These are phyloP conservation scores for Trichomycterus rosablanca DNA, from an alignment of 2,113 vertebrate genomes.

Conservation along the genomic window DNA sequence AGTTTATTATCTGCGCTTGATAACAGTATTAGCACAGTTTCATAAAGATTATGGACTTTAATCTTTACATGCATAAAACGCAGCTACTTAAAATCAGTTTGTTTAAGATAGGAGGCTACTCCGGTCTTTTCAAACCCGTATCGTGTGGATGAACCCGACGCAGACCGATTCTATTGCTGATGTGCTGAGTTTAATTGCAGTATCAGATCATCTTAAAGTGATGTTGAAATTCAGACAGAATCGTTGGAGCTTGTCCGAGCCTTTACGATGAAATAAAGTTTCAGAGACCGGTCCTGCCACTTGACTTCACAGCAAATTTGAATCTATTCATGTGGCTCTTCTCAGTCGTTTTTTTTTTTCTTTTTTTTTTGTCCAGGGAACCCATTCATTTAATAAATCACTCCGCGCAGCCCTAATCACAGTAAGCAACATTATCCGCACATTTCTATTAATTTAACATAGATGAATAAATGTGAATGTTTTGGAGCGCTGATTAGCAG, in stretches of 20 bases:
- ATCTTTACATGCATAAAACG: too few species aligned
- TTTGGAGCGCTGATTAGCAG: constrained; percentile 93
- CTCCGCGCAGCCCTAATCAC: constrained; percentile 89
- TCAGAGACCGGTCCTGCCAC: constrained; percentile 50
- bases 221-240: constrained; percentile 14
- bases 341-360: constrained; percentile 78
- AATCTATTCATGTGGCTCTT: constrained; percentile 66
- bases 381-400: constrained; percentile 97
- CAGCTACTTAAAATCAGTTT: neutral
- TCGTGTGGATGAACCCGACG: too few species aligned
- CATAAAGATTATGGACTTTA: neutral
- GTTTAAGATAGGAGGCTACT: neutral
- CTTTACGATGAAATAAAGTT: constrained; percentile 63
- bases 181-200: constrained; percentile 26
- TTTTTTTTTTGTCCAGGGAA: constrained; percentile 84
- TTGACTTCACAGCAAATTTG: constrained; percentile 57
- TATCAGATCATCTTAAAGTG: constrained; percentile 26
- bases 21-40: constrained; percentile 2
- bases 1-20: neutral
- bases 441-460: constrained; percentile 97
- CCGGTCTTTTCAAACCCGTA: neutral
- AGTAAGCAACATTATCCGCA: constrained; percentile 87
- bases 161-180: too few species aligned
- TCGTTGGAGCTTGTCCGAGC: constrained; percentile 36
- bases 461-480: constrained; percentile 99